These are phyloP conservation scores for Drosophila antonietae DNA, from an alignment of 2,888 invertebrate species.

Conservation along the genomic window DNA sequence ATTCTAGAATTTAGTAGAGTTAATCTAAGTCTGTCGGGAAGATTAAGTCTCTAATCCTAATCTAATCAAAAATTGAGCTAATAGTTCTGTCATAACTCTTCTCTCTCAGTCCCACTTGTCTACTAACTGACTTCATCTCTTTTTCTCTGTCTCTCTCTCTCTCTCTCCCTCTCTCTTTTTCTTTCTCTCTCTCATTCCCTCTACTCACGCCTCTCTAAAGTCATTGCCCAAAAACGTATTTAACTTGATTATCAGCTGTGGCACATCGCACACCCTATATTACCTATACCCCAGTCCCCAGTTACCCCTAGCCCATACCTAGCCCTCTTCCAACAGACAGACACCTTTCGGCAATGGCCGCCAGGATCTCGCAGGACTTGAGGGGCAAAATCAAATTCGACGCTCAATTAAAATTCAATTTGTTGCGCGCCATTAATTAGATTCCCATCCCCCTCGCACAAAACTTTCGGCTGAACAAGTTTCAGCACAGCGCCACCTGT, in stretches of 20 bases:
- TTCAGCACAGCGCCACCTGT: conserved; percentile 55
- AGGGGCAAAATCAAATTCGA: conserved; percentile 74
- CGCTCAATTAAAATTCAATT: conserved; percentile 78
- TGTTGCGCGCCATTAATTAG: conserved; percentile 77
- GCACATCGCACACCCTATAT: background rate
- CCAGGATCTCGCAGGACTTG: conserved; percentile 26
- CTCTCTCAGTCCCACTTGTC: too few species aligned
- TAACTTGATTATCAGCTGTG: conserved; percentile 51
- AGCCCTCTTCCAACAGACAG: background rate
- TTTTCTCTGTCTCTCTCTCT: background rate
- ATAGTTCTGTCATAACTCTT: too few species aligned
- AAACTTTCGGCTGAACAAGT: conserved; percentile 16
- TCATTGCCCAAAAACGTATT: conserved; percentile 30
- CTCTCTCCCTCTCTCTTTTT: too few species aligned
- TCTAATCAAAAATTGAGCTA: too few species aligned
- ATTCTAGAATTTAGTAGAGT: background rate
- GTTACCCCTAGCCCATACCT: background rate
- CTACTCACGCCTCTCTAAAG: conserved; percentile 7
- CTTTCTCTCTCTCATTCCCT: background rate
- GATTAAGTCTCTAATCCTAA: background rate
- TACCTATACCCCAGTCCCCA: background rate
- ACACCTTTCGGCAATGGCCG: conserved; percentile 25
- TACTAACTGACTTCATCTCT: too few species aligned
- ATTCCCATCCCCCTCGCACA: conserved; percentile 40
- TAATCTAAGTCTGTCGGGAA: too few species aligned